Evolutionary conservation across 2,888 invertebrate species (phyloP), one percentile per base, ranked within the genome.

Genomic region (Empis livida): DNA sequence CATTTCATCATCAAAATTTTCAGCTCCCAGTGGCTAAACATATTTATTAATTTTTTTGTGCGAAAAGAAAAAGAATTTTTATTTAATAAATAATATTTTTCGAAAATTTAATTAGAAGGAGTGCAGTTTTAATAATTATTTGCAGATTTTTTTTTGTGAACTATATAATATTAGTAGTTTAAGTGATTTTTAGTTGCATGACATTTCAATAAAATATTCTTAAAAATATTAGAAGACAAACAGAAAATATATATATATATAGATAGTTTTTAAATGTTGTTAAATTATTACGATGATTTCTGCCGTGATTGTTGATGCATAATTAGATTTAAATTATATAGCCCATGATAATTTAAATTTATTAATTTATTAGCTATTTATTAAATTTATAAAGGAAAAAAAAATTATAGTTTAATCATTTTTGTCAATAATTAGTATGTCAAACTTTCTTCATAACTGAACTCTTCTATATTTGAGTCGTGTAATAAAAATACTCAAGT

Each of bases 1-100:
- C 70, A 91, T 75, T 71, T 91, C 90, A 67, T 67, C 68, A 52
- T 62, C 65, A 53, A 68, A 67, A 52, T 56, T 59, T 42, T 84
- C 82, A 54, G 87, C 82, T 70, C 77, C 78, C 72, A 82, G 82
- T 54, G 90, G 86, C 91, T 91, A 77, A 42, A 65, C 39, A n/a
- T n/a, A n/a, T 42, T n/a, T 40, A 37, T 67, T 23, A 31, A 10
- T 17, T 16, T 43, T 32, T n/a, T n/a, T 9, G n/a, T 16, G 9
- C 9, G 8, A 2, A 11, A n/a, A 37, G 10, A 14, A 37, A 14
- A 15, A 52, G 58, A 56, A 31, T n/a, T n/a, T n/a, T n/a, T n/a
- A n/a, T n/a, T n/a, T n/a, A n/a, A n/a, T n/a, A n/a, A n/a, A n/a
- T n/a, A n/a, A n/a, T n/a, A n/a, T n/a, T n/a, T n/a, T n/a, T n/a